Conservation (phyloP, 37 sponge, comb jelly and placozoan species). For the Agelas oroides region DNA sequence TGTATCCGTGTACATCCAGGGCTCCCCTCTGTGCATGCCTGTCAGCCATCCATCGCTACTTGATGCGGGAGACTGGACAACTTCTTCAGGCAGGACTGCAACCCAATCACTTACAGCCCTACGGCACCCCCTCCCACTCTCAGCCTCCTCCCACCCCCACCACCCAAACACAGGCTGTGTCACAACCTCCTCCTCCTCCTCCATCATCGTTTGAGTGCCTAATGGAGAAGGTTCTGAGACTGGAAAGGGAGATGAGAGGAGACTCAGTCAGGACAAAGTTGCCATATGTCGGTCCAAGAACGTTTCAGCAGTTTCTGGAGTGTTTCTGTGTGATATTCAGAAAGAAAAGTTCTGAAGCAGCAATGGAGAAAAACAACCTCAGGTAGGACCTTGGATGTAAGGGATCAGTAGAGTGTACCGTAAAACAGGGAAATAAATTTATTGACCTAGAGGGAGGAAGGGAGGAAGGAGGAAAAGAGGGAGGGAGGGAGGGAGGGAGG, state of each 20-base stretch:
- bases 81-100: constrained; percentile 55
- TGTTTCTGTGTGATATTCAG: constrained; percentile 61
- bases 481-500: too few species aligned
- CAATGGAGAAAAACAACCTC: constrained; percentile 18
- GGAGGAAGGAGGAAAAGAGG: too few species aligned
- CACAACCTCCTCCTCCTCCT: neutral
- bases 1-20: constrained; percentile 10
- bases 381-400: constrained; percentile 15
- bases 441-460: too few species aligned
- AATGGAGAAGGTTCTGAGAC: constrained; percentile 49
- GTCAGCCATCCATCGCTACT: constrained; percentile 35
- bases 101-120: constrained; percentile 14
- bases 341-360: constrained; percentile 25
- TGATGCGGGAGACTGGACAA: constrained; percentile 65
- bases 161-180: neutral
- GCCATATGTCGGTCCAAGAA: constrained; percentile 76
- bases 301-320: constrained; percentile 54
- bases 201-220: constrained; percentile 36
- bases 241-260: constrained; percentile 20
- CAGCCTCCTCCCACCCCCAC: neutral
- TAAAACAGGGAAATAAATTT: neutral
- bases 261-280: neutral
- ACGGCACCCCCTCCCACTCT: constrained; percentile 1
- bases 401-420: neutral
- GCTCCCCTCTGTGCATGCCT: constrained; percentile 37